Conservation (phyloP, 1,140 invertebrate genomes). For the Batillaria attramentaria region DNA sequence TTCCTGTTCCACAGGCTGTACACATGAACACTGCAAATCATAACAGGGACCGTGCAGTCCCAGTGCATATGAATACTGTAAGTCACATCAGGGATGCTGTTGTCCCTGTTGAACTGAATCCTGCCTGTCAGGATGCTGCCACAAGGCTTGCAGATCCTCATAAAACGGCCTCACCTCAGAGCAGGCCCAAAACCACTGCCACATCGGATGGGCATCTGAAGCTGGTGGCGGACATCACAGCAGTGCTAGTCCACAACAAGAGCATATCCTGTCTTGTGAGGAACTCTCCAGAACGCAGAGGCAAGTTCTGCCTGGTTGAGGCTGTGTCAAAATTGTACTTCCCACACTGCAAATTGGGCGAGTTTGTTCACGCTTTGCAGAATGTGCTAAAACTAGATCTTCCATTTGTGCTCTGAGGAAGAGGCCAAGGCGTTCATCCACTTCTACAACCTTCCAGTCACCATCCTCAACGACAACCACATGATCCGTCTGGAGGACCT, state of each 20-base stretch:
- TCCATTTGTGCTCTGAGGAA: slow-evolving; percentile 56
- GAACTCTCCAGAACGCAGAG: slow-evolving; percentile 43
- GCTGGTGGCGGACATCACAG: slow-evolving; percentile 48
- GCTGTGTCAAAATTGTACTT: slow-evolving; percentile 68
- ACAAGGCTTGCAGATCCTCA: not conserved
- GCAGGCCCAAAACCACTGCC: slow-evolving; percentile 15
- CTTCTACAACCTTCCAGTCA: slow-evolving; percentile 66
- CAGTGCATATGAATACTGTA: not conserved
- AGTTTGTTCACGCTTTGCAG: slow-evolving; percentile 64
- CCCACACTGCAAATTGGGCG: slow-evolving; percentile 61
- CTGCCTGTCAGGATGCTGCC: not conserved
- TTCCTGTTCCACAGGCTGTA: too few relatives aligned
- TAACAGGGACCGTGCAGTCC: too few relatives aligned
- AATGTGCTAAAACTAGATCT: slow-evolving; percentile 61
- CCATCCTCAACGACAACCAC: slow-evolving; percentile 65
- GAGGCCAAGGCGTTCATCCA: slow-evolving; percentile 67
- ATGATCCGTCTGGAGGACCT: slow-evolving; percentile 63
- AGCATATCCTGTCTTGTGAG: slow-evolving; percentile 65
- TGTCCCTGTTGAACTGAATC: slow-evolving; percentile 13
- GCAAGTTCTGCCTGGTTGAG: slow-evolving; percentile 64
- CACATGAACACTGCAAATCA: too few relatives aligned
- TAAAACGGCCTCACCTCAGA: too few relatives aligned
- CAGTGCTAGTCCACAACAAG: slow-evolving; percentile 61
- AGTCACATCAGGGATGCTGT: not conserved
- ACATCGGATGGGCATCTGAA: slow-evolving; percentile 17